Conservation (phyloP, 2,797 vertebrate species). For the Synaphobranchus kaupii region DNA sequence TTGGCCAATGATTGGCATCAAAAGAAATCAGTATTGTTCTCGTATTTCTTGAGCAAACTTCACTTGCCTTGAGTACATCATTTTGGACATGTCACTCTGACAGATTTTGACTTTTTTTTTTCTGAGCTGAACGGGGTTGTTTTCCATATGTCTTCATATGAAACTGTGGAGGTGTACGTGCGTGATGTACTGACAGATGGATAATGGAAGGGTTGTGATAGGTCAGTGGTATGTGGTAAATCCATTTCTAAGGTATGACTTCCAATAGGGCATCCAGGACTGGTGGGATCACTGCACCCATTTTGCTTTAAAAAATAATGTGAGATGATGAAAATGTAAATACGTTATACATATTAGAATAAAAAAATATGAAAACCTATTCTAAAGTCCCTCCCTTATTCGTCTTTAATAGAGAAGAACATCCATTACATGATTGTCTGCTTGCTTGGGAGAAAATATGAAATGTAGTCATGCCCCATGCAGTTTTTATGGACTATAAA, state of each 20-base stretch:
- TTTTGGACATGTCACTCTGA: neutral
- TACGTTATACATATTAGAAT: neutral
- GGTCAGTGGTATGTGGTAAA: neutral
- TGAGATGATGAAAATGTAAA: neutral
- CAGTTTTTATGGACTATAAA: neutral
- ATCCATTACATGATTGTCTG: neutral
- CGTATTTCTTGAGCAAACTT: neutral
- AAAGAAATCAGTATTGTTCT: neutral
- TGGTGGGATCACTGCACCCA: neutral
- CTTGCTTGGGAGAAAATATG: neutral
- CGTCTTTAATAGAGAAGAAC: neutral
- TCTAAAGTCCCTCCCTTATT: neutral
- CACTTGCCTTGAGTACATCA: constrained; percentile 14
- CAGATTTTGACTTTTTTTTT: neutral
- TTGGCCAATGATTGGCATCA: neutral
- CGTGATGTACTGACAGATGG: neutral
- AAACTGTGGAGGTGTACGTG: neutral
- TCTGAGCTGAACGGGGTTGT: neutral
- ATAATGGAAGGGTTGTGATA: neutral
- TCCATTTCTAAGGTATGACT: too few relatives aligned
- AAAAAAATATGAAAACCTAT: neutral
- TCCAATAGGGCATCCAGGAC: neutral
- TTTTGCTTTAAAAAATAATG: neutral
- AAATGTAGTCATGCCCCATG: neutral
- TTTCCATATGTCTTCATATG: neutral